Conservation (phyloP, 1,140 invertebrate species). For the Dendroctonus ponderosae region DNA sequence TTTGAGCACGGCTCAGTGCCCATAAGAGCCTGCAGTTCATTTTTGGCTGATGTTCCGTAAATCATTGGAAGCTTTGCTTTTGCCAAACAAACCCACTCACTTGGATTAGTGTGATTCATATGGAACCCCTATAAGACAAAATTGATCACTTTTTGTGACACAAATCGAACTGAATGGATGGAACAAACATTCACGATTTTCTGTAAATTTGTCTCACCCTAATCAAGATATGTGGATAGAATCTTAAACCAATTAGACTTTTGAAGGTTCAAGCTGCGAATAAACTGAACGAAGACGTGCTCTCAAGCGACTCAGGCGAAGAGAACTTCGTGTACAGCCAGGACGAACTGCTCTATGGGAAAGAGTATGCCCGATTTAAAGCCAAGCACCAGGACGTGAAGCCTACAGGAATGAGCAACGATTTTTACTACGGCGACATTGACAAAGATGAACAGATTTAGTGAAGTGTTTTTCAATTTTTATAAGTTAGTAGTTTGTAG, state of each 20-base stretch:
- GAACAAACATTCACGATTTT: too few species aligned
- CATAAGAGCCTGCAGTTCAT: too few species aligned
- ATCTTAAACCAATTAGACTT: background rate
- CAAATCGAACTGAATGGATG: too few species aligned
- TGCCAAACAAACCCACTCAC: too few species aligned
- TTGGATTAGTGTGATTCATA: too few species aligned
- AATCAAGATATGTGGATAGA: too few species aligned
- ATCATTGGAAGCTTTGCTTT: too few species aligned
- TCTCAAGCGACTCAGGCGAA: constrained; percentile 56
- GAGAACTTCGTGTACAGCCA: constrained; percentile 50
- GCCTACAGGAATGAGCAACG: constrained; percentile 29
- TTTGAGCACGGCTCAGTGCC: too few species aligned
- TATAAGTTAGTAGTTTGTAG: too few species aligned
- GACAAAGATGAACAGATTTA: constrained; percentile 34
- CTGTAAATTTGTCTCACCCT: too few species aligned
- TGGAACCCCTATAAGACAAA: background rate
- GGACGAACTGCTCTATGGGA: constrained; percentile 56
- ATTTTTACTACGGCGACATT: constrained; percentile 44
- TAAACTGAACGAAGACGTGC: constrained; percentile 44
- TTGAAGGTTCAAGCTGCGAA: constrained; percentile 36
- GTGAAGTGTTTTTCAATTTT: too few species aligned
- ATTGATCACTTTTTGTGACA: background rate
- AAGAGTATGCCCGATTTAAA: constrained; percentile 59
- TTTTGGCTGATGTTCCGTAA: too few species aligned
- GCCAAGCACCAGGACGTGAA: constrained; percentile 48